Evolutionary conservation across 2,113 vertebrate genomes (phyloP).

Genomic region (Paradoxurus hermaphroditus): DNA sequence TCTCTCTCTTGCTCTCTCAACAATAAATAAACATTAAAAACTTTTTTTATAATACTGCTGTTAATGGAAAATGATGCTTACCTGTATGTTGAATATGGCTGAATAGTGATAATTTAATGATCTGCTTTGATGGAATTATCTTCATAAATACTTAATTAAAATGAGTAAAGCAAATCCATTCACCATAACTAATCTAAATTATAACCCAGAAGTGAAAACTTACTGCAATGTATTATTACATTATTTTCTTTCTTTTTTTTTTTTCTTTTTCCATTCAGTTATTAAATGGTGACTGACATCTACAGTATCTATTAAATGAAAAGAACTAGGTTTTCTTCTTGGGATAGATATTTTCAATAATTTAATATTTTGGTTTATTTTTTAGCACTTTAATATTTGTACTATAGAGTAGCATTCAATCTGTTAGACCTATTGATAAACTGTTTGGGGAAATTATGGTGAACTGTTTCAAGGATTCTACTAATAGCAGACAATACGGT

Average conservation of each 20-base stretch:
- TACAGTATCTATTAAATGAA: not conserved
- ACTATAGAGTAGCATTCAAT: not conserved
- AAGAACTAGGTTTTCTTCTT: not conserved
- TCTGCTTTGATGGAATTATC: not conserved
- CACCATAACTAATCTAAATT: not conserved
- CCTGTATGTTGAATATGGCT: not conserved
- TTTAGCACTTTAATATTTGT: not conserved
- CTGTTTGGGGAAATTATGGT: not conserved
- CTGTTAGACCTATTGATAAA: not conserved
- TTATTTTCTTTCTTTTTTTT: not conserved
- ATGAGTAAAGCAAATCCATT: conserved; percentile 19
- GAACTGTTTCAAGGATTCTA: not conserved
- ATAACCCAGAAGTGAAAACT: not conserved
- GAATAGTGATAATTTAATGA: conserved; percentile 11
- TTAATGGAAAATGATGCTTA: not conserved
- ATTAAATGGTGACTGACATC: not conserved
- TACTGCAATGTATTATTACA: not conserved
- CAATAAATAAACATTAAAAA: too few relatives aligned
- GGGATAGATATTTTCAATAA: not conserved
- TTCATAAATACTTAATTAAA: conserved; percentile 10
- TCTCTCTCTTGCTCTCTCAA: too few relatives aligned
- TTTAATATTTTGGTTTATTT: not conserved
- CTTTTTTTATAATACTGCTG: not conserved
- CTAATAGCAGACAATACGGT: not conserved
- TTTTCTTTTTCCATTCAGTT: not conserved